Base-by-base conservation (phyloP, 2,797 vertebrate species). In the Cynopterus sphinx region DNA sequence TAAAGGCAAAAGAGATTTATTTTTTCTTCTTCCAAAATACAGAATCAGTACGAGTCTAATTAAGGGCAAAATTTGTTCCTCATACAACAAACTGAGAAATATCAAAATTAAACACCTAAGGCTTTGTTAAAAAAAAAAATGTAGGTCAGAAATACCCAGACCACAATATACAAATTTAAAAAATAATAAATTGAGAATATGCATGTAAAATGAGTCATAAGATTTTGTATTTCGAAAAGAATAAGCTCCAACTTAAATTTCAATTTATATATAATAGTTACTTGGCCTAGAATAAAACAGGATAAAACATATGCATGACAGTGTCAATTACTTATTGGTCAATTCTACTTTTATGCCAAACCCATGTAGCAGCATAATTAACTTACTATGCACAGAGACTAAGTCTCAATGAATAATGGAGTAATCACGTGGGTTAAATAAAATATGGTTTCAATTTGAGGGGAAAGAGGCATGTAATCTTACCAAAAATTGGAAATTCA, bases 91-190 rank as follows among this genome's bases (percentile, higher is more conserved):
- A 9, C 24, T 74, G 11, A 91, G 21, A 94, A 71, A 77, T 77
- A 91, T n/a, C 19, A 92, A 91, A 95, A 94, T 96, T 57, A 94
- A 92, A 65, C 41, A 92, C 53, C 36, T 21, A 61, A 89, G 10
- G 11, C 3, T 28, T 79, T 19, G 9, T 65, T 82, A 81, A 95
- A 85, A 41, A 94, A 91, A 88, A 57, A 65, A 5, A 57, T 33
- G 2, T 82, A 75, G 53, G 15, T 91, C 77, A 95, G 33, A 84
- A 95, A 49, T 77, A 92, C 36, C 21, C n/a, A 49, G 49, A 92
- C 31, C 86, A 68, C 33, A 93, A 88, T 61, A 85, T 95, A 67
- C 9, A 67, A 43, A 92, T 93, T 79, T 87, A 71, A 26, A 96
- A 94, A 59, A 43, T 61, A 94, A 89, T 67, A 6, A 92, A 53